Conservation (phyloP, 2,888 invertebrate species). For the Seira musarum region DNA sequence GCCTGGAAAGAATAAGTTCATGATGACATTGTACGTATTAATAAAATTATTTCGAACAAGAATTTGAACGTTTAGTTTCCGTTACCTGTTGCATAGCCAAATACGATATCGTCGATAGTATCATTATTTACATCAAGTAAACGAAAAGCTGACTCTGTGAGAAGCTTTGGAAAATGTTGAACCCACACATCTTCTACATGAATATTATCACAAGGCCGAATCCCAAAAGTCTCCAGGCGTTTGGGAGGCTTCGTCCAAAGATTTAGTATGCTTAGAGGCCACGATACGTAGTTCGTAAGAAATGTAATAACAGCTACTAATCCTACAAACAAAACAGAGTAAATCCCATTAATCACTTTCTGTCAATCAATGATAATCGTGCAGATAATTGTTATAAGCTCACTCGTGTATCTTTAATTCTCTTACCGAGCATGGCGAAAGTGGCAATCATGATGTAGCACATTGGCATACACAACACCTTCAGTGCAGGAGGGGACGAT, state of each 20-base stretch:
- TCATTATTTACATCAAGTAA: slow-evolving; percentile 82
- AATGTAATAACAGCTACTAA: slow-evolving; percentile 79
- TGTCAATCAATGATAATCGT: too few species aligned
- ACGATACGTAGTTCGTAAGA: slow-evolving; percentile 79
- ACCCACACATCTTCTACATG: slow-evolving; percentile 79
- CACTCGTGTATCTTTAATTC: slow-evolving; percentile 15
- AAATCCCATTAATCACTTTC: too few species aligned
- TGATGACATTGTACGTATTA: too few species aligned
- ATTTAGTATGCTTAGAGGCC: slow-evolving; percentile 77
- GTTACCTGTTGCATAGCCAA: slow-evolving; percentile 84
- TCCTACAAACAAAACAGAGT: slow-evolving; percentile 72
- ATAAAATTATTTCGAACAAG: neutral
- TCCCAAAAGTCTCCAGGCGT: slow-evolving; percentile 58
- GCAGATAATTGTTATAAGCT: neutral
- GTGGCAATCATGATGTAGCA: slow-evolving; percentile 79
- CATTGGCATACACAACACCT: slow-evolving; percentile 78
- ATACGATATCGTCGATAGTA: slow-evolving; percentile 80
- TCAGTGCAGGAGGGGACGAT: slow-evolving; percentile 75
- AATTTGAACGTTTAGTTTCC: too few species aligned
- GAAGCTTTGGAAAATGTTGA: slow-evolving; percentile 79
- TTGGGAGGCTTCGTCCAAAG: slow-evolving; percentile 74
- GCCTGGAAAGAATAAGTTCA: slow-evolving; percentile 72
- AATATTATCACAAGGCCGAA: slow-evolving; percentile 78
- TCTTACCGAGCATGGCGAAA: slow-evolving; percentile 76
- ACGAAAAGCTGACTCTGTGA: slow-evolving; percentile 83